These are phyloP conservation scores for Pao palembangensis DNA, from an alignment of 2,113 vertebrate species.

Conservation along the genomic window DNA sequence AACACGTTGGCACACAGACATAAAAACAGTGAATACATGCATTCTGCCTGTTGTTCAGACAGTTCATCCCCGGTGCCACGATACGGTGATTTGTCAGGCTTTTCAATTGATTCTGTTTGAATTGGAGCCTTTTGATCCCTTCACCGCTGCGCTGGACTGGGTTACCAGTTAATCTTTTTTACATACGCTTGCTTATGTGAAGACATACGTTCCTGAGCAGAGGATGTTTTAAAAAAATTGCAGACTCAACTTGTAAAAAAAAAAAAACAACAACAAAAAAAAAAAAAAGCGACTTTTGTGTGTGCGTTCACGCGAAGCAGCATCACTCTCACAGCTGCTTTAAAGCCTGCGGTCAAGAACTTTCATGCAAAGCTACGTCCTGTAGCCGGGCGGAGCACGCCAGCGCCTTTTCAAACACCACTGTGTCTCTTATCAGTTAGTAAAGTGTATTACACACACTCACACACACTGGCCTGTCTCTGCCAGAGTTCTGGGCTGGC, in stretches of 20 bases:
- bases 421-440: slow-evolving; percentile 70
- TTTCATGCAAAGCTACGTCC: slow-evolving; percentile 46
- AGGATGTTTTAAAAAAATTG: slow-evolving; percentile 30
- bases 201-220: slow-evolving; percentile 39
- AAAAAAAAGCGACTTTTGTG: background rate
- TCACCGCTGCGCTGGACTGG: slow-evolving; percentile 48
- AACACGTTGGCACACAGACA: slow-evolving; percentile 69
- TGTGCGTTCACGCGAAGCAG: slow-evolving; percentile 11
- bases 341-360: slow-evolving; percentile 41
- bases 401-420: slow-evolving; percentile 63
- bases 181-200: slow-evolving; percentile 60
- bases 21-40: slow-evolving; percentile 66
- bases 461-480: slow-evolving; percentile 38
- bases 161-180: slow-evolving; percentile 69
- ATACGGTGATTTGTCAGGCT: slow-evolving; percentile 68
- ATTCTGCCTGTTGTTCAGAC: slow-evolving; percentile 63
- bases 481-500: slow-evolving; percentile 62
- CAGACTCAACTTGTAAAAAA: slow-evolving; percentile 50
- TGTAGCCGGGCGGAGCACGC: slow-evolving; percentile 50
- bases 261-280: slow-evolving; percentile 1
- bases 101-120: slow-evolving; percentile 66
- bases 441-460: slow-evolving; percentile 55
- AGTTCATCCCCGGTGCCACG: slow-evolving; percentile 67
- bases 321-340: slow-evolving; percentile 32
- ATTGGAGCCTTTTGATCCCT: slow-evolving; percentile 66